Conservation (phyloP, 2,113 vertebrate genomes). For the Antennarius striatus region DNA sequence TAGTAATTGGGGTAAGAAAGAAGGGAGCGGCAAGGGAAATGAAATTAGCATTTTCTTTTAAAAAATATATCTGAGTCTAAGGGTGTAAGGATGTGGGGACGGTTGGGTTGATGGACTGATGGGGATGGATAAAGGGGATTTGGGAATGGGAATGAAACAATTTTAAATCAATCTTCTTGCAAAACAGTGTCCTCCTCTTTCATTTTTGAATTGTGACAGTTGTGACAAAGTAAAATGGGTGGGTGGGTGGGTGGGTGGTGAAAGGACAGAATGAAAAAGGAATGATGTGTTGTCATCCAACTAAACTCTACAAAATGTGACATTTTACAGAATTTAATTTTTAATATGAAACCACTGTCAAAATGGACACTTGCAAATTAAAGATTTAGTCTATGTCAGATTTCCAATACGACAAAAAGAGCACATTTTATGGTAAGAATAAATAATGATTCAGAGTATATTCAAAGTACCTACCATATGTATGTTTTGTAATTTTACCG, state of each 20-base stretch:
- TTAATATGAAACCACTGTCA: background rate
- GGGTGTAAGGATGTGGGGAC: constrained; percentile 22
- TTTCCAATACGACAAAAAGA: background rate
- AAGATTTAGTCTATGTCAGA: background rate
- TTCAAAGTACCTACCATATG: background rate
- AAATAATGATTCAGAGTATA: background rate
- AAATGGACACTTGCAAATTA: background rate
- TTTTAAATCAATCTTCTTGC: constrained; percentile 38
- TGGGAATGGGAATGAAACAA: constrained; percentile 27
- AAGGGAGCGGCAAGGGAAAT: constrained; percentile 17
- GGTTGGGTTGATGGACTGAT: constrained; percentile 26
- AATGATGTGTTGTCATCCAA: constrained; percentile 13
- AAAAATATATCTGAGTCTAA: constrained; percentile 40
- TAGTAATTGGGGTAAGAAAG: constrained; percentile 51
- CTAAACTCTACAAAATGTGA: background rate
- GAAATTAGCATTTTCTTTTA: constrained; percentile 48
- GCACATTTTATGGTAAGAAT: background rate
- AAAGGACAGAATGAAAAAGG: constrained; percentile 20
- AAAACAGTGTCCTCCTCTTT: constrained; percentile 29
- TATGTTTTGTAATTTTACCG: background rate
- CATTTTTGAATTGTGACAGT: constrained; percentile 41
- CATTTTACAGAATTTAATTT: background rate
- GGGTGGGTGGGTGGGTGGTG: constrained; percentile 7
- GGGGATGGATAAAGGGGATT: constrained; percentile 45
- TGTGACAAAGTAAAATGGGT: constrained; percentile 32